Base-by-base conservation (phyloP, 2,797 vertebrate genomes). In the Pangasius krempfi region DNA sequence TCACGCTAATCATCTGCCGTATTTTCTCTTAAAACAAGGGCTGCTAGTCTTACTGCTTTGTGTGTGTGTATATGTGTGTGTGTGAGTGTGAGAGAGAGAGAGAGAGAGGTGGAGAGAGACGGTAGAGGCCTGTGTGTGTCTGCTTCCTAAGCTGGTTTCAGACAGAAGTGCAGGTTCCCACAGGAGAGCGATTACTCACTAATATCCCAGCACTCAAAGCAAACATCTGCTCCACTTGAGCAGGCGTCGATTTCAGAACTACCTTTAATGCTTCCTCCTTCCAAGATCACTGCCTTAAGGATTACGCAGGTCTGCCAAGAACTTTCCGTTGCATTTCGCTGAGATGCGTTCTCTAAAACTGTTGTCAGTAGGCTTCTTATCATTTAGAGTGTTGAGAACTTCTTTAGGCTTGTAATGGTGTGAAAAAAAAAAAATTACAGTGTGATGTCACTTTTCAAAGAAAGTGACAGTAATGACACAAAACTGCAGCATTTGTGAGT, bases 91-190 rank as follows among this genome's bases (percentile, higher is more conserved):
- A 14, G 58, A 44, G 13, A 64, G 50, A 30, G 14, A 20, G 56
- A 18, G 66, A 54, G 73, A 44, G 84, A 70, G 54, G 60, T 14
- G 6, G 37, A 40, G 58, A 47, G 7, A 83, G 37, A 44, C 58
- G 47, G 56, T 25, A 64, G 60, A 64, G 60, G 37, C 22, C 52
- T 89, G 78, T 85, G 52, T 68, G 47, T 90, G 81, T 87, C 92
- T 94, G 91, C 82, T 62, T 92, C 94, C 91, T 91, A 92, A 93
- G 92, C 94, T 93, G 93, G 95, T 94, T 94, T 92, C 93, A 95
- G 95, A 93, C 94, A 86, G 93, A 91, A 89, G 93, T 91, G 89
- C 92, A 94, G 93, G 94, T 95, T 96, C 94, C 94, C 94, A 95
- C 94, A 95, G 95, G 93, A 94, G 93, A 91, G 66, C 90, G 93